These are phyloP conservation scores for Melanotaenia parkinsoni DNA, from an alignment of 2,797 vertebrate species.

Conservation along the genomic window DNA sequence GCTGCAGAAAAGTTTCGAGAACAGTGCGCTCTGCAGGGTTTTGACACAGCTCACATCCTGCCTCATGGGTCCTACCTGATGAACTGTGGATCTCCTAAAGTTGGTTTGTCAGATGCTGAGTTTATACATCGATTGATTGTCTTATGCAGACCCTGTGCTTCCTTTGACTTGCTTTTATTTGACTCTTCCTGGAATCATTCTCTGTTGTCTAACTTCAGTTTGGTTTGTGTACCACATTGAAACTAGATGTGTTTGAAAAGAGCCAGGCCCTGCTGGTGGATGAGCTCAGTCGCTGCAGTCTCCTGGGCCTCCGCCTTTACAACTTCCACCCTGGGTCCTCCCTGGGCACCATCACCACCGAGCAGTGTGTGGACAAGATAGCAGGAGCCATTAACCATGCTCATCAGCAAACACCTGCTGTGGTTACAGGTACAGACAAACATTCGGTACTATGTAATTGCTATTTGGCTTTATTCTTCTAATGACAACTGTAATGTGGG, in stretches of 20 bases:
- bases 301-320: conserved; percentile 82
- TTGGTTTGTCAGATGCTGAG: conserved; percentile 67
- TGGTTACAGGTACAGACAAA: conserved; percentile 79
- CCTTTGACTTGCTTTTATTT: not conserved
- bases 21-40: conserved; percentile 66
- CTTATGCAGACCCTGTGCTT: not conserved
- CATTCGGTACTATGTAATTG: not conserved
- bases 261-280: conserved; percentile 84
- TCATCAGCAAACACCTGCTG: conserved; percentile 77
- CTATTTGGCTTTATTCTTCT: not conserved
- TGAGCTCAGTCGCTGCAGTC: conserved; percentile 82
- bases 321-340: conserved; percentile 86
- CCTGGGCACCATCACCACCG: conserved; percentile 77
- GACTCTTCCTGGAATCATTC: not conserved
- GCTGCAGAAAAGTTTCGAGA: conserved; percentile 79
- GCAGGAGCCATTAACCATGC: conserved; percentile 83
- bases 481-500: not conserved
- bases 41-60: conserved; percentile 78
- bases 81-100: conserved; percentile 87
- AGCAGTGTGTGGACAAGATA: conserved; percentile 81
- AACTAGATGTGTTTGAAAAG: conserved; percentile 83
- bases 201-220: not conserved
- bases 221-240: conserved; percentile 11
- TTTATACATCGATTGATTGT: not conserved
- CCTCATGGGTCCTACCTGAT: conserved; percentile 88